Conservation (phyloP, 2,113 vertebrate genomes). For the Prunella himalayana region DNA sequence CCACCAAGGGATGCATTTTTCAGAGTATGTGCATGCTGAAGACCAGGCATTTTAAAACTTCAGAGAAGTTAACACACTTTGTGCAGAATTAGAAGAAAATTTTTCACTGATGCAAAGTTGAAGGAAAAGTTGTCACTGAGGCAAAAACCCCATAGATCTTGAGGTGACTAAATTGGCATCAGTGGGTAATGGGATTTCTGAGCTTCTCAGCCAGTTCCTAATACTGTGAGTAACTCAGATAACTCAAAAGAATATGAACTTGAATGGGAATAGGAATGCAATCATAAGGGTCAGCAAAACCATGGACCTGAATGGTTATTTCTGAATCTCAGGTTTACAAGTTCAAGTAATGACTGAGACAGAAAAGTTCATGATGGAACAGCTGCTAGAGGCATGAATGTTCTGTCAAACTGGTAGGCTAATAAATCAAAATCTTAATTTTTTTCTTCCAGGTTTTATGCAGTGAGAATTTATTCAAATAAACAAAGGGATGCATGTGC, state of each 20-base stretch:
- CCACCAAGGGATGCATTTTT: neutral
- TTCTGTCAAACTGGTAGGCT: neutral
- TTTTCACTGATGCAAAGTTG: neutral
- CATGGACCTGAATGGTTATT: neutral
- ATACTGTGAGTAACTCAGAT: neutral
- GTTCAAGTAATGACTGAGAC: neutral
- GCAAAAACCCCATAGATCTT: neutral
- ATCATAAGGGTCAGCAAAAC: neutral
- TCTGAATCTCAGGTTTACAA: neutral
- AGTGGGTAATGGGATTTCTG: neutral
- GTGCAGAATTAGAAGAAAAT: neutral
- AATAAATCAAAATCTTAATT: neutral
- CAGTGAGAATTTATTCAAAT: neutral
- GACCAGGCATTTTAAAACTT: neutral
- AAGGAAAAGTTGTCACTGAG: neutral
- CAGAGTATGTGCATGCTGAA: neutral
- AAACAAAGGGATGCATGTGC: neutral
- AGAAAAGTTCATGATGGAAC: neutral
- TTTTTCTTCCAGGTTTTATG: neutral
- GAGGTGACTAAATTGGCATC: neutral
- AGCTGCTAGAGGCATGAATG: neutral
- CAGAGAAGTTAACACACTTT: neutral
- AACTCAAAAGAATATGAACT: neutral
- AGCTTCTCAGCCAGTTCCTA: neutral
- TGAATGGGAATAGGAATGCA: neutral